Percentiles rank a stretch among this genome's conserved stretches.
Evolutionary conservation across 2,888 invertebrate genomes (phyloP).

Genomic region (Schrankia costaestrigalis): DNA sequence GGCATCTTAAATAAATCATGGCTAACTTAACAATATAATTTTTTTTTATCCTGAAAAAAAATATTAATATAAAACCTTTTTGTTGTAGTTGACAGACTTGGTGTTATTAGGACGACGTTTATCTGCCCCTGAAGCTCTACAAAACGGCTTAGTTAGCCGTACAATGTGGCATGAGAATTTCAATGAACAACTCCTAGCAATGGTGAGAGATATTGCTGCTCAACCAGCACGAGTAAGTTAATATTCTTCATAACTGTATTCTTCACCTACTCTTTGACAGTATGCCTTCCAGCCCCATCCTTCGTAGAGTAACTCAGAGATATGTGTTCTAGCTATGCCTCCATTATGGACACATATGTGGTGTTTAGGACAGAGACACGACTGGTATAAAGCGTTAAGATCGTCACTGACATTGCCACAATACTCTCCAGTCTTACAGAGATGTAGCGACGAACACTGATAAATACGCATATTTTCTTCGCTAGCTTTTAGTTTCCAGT

Average conservation of each 20-base stretch:
- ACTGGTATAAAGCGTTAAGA: slow-evolving; percentile 81
- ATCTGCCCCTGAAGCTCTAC: slow-evolving; percentile 89
- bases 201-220: slow-evolving; percentile 85
- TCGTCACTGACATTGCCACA: slow-evolving; percentile 83
- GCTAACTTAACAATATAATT: too few species aligned
- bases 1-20: too few species aligned
- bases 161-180: slow-evolving; percentile 89
- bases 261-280: slow-evolving; percentile 63
- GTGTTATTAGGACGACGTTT: slow-evolving; percentile 85
- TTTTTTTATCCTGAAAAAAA: too few species aligned
- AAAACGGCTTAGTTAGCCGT: slow-evolving; percentile 89
- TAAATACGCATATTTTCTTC: slow-evolving; percentile 46
- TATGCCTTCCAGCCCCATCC: slow-evolving; percentile 80
- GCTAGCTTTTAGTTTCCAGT: slow-evolving; percentile 67
- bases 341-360: slow-evolving; percentile 81
- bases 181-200: slow-evolving; percentile 86
- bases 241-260: slow-evolving; percentile 57
- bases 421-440: slow-evolving; percentile 78
- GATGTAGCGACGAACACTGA: slow-evolving; percentile 70
- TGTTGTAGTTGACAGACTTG: slow-evolving; percentile 59
- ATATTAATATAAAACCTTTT: too few species aligned
- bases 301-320: slow-evolving; percentile 79
- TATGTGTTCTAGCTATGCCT: slow-evolving; percentile 59
- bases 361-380: slow-evolving; percentile 81
- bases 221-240: slow-evolving; percentile 87